Evolutionary conservation across 2,888 invertebrate species (phyloP).

Genomic region (Diplazon laetatorius): DNA sequence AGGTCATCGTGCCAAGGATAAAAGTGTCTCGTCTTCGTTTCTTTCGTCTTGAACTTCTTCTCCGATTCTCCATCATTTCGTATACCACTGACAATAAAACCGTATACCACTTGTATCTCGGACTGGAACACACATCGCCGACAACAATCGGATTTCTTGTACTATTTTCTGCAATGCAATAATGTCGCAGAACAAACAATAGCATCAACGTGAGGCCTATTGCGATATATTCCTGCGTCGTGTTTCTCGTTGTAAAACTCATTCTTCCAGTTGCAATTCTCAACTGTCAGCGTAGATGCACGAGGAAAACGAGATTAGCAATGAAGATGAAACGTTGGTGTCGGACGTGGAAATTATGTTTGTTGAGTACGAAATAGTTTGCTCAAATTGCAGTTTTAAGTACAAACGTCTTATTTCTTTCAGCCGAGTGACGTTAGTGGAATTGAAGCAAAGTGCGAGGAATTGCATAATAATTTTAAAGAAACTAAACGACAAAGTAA

Average conservation of each 20-base stretch:
- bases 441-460: too few relatives aligned
- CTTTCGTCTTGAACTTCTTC: slow-evolving; percentile 22
- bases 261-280: neutral
- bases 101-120: slow-evolving; percentile 15
- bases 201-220: slow-evolving; percentile 12
- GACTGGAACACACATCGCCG: slow-evolving; percentile 34
- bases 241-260: slow-evolving; percentile 23
- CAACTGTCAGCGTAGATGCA: neutral
- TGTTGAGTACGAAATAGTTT: too few relatives aligned
- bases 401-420: too few relatives aligned
- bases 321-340: neutral
- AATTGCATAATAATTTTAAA: too few relatives aligned
- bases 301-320: neutral
- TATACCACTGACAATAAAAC: slow-evolving; percentile 47
- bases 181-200: slow-evolving; percentile 26
- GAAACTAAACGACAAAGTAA: too few relatives aligned
- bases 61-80: slow-evolving; percentile 25
- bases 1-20: slow-evolving; percentile 63
- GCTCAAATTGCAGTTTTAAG: too few relatives aligned
- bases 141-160: slow-evolving; percentile 38
- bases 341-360: neutral
- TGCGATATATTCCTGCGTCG: slow-evolving; percentile 32
- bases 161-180: slow-evolving; percentile 39
- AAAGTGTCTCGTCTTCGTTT: slow-evolving; percentile 31
- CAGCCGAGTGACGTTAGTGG: too few relatives aligned